Base-by-base conservation (phyloP, 2,888 invertebrate genomes). In the Uropetala carovei region DNA sequence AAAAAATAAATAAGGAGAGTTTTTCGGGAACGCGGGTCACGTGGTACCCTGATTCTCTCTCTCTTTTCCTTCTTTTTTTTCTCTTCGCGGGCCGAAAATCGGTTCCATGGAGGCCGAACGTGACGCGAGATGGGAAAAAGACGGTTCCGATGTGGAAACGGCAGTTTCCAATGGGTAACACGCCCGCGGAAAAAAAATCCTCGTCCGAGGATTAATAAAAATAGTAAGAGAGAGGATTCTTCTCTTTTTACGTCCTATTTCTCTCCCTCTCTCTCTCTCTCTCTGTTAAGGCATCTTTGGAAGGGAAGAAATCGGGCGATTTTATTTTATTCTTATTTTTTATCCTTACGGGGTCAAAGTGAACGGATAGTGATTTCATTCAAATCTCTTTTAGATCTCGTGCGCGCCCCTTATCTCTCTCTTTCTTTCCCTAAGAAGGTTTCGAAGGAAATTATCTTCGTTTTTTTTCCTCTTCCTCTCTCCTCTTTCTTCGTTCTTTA, bases 11-110 rank as follows among this genome's bases (percentile, higher is more conserved):
- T 11, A 75, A 75, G 27, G 27, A 75, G 75, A 75, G 75, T 75
- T 11, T 75, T 75, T 75, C 75, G 27, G 75, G 75, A 75, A 75
- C 9, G 27, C 75, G 75, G 11, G 75, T 75, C 75, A 75, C 75
- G 75, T 75, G 75, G 27, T 27, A 8, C 18, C 9, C 18, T 9
- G 64, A 64, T 64, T 68, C 68, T 16, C 43, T 43, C 43, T 43
- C 43, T 43, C 43, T 43, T 5, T 43, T 43, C 43, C 43, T 43
- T 43, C 1, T 43, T 43, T 43, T 43, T 43, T 68, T 68, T 68
- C n/a, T 2, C 14, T 16, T 22, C 22, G 22, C 22, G 22, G 18
- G 27, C 27, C 13, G 16, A 75, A 75, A 75, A 75, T 68, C 68
- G 68, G 27, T 11, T 27, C 18, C 27, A 22, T 13, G 27, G 8